phyloP scores from a whole-genome alignment of 2,113 vertebrate species.

The Odocoileus virginianus region DNA sequence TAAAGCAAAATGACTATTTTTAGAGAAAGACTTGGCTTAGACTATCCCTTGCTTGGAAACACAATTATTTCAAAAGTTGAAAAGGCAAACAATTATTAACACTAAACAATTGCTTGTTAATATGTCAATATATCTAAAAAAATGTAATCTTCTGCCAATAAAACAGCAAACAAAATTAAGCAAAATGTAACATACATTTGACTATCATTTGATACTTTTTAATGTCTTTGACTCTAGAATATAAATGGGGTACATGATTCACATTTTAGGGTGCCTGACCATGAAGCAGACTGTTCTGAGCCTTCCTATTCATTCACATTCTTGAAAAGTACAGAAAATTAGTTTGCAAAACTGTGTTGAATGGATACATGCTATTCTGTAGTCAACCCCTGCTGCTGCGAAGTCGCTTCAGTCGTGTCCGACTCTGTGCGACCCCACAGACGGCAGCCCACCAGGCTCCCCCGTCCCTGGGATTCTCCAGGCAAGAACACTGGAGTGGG shows the following conservation, averaged over 20 bases:
- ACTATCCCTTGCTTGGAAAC: background rate
- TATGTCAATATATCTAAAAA: background rate
- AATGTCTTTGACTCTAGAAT: background rate
- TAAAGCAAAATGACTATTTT: background rate
- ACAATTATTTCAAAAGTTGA: background rate
- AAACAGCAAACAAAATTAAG: background rate
- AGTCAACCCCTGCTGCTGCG: background rate
- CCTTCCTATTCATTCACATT: background rate
- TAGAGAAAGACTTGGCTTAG: background rate
- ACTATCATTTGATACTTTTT: background rate
- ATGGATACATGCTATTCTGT: no score
- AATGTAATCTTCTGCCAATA: background rate
- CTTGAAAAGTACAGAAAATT: background rate
- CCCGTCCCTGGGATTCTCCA: no score
- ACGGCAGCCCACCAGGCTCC: no score
- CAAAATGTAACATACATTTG: background rate
- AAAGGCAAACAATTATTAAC: background rate
- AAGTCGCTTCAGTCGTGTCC: fast-evolving
- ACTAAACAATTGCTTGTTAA: background rate
- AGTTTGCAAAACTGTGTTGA: background rate
- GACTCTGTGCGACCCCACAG: background rate
- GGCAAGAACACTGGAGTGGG: no score
- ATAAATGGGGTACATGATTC: no score
- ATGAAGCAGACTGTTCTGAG: background rate
- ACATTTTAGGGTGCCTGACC: background rate